Base-by-base conservation (phyloP, 2,797 vertebrate species). In the Tympanoctomys barrerae region DNA sequence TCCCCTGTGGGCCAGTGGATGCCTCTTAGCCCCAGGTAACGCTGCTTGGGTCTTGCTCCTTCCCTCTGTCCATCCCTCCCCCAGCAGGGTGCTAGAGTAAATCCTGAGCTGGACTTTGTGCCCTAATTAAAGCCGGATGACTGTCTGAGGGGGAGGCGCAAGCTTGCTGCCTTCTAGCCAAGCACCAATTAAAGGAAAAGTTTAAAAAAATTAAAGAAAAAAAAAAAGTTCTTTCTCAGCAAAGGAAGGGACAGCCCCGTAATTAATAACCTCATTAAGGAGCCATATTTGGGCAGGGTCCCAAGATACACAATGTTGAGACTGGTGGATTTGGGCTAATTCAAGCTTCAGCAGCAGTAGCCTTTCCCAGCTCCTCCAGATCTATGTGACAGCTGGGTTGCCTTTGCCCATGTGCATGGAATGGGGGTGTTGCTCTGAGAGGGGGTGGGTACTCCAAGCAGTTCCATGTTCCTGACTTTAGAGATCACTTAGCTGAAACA, bases 221-320 rank as follows among this genome's bases (percentile, higher is more conserved):
- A 98, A 96, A 57, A 84, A 97, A 98, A 98, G 93, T 95, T 98
- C 90, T 95, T 95, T 95, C 95, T 81, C 61, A 87, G 97, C 97
- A 98, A 98, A 98, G 71, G 64, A 98, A 97, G 96, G 91, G 97
- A 98, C 97, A 97, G 97, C 97, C 97, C 96, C 77, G 28, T 98
- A 98, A 98, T 98, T 98, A 98, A 98, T 98, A 98, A 98, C 98
- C 96, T 98, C 98, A 98, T 98, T 98, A 98, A 98, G 98, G 93
- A 98, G 97, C 97, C 96, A 95, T 98, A 98, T 98, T 98, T 98
- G 98, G 98, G 97, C 97, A 98, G 97, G 97, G 98, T 98, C 98
- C 97, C 98, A 98, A 97, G 97, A 96, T 3, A 0, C 94, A 87
- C 95, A 82, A 96, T 96, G 98, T 94, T 31, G 94, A 97, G 97